Evolutionary conservation across 2,888 invertebrate genomes (phyloP), one percentile per base, ranked within the genome.

Genomic region (Drosophila conformis): DNA sequence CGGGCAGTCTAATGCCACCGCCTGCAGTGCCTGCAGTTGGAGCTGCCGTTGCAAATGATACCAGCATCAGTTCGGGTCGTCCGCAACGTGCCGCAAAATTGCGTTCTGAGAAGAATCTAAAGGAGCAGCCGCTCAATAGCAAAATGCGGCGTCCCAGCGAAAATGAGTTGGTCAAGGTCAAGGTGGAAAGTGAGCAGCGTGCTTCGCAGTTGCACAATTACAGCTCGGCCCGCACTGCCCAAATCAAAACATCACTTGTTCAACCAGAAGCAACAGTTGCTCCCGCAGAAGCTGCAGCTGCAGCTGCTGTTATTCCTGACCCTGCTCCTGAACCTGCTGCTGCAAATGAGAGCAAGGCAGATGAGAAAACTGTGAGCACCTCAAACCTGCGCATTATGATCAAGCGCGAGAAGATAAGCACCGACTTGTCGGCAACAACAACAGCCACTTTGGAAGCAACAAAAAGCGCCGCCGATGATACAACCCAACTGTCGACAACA

Each of bases 61-160:
- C 54, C 25, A 87, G 85, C 5, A 35, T 68, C 0, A 87, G 87
- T 56, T 83, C 87, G 18, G 81, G 82, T 3, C 87, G 93, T 2
- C 93, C 92, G 7, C 83, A 89, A 61, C 90, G 93, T 4, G 92
- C 92, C 0, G 92, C 93, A 2, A 93, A 90, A 60, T 35, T 91
- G 7, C 91, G 89, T 51, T 80, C 79, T 0, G 92, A 91, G 53
- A 88, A 85, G 46, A 80, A 78, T 66, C 79, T 93, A 4, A 93
- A 92, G 69, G 92, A 93, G 52, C 83, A 80, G 3, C 15, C 76
- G 2, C 53, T 92, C 0, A 78, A 38, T 1, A 3, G 18, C 0
- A 93, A 93, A 66, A 7, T 92, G 58, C 87, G 93, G 4, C 89
- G 90, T 1, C 92, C 92, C 1, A 85, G 82, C 35, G 58, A 52